Conservation (phyloP, 2,888 invertebrate genomes). For the Prenolepis imparis region DNA sequence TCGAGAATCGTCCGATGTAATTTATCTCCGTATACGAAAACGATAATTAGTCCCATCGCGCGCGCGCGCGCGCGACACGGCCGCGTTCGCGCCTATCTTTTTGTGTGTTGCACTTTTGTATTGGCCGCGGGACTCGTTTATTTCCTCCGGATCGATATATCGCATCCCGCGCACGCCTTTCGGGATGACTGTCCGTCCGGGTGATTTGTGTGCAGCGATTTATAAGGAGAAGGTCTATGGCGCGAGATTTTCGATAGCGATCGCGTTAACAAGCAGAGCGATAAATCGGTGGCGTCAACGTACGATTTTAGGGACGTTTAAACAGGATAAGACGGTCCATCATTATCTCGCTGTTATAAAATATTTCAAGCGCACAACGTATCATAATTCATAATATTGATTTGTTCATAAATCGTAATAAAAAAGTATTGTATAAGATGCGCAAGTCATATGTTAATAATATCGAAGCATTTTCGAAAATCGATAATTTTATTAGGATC, state of each 20-base stretch:
- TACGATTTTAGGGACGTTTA: background rate
- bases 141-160: constrained; percentile 39
- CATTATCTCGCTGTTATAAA: background rate
- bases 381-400: background rate
- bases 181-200: constrained; percentile 6
- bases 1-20: constrained; percentile 66
- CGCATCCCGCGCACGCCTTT: constrained; percentile 14
- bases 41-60: constrained; percentile 68
- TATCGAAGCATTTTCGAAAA: background rate
- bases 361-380: background rate
- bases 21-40: constrained; percentile 66
- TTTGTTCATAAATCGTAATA: background rate
- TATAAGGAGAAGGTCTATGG: constrained; percentile 26
- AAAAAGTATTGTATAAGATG: too few relatives aligned
- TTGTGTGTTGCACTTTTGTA: constrained; percentile 16
- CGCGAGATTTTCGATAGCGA: constrained; percentile 30
- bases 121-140: constrained; percentile 21
- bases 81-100: background rate
- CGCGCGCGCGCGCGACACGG: too few relatives aligned
- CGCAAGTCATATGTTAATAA: background rate
- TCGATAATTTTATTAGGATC: background rate
- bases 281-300: background rate
- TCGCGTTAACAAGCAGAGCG: constrained; percentile 9
- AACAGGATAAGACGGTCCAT: background rate
- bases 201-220: constrained; percentile 45